Evolutionary conservation across 2,888 invertebrate genomes (phyloP).

Genomic region (Cephus runcator): DNA sequence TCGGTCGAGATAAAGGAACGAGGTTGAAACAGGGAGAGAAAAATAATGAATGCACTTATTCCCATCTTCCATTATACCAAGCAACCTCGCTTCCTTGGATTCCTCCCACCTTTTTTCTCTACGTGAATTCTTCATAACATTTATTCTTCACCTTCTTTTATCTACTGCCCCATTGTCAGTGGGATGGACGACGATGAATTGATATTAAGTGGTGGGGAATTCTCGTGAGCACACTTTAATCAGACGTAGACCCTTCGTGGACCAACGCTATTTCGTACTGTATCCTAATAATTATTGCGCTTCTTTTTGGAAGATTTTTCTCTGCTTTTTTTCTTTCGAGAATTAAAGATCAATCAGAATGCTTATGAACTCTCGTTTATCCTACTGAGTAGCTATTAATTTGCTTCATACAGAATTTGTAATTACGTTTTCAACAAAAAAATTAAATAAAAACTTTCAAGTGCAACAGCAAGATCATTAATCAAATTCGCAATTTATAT

Average conservation of each 20-base stretch:
- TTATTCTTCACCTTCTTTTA: not conserved
- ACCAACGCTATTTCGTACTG: not conserved
- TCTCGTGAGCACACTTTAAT: not conserved
- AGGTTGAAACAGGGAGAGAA: not conserved
- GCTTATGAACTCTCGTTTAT: not conserved
- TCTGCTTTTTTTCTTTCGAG: not conserved
- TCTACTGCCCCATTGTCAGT: not conserved
- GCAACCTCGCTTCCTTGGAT: not conserved
- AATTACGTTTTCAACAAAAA: not conserved
- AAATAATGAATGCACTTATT: slow-evolving; percentile 8
- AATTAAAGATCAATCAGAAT: not conserved
- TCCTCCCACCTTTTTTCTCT: not conserved
- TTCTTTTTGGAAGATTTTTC: not conserved
- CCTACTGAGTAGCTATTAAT: not conserved
- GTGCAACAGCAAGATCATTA: not conserved
- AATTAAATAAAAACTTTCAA: not conserved
- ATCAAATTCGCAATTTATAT: not conserved
- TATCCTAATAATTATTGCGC: not conserved
- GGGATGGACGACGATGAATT: not conserved
- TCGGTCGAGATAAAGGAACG: not conserved
- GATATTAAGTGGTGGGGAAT: not conserved
- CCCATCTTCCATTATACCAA: not conserved
- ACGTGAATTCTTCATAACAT: not conserved
- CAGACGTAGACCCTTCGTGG: not conserved
- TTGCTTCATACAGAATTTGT: not conserved